These are phyloP conservation scores for Oppia nitens DNA, from an alignment of 1,140 invertebrate genomes.

Conservation along the genomic window DNA sequence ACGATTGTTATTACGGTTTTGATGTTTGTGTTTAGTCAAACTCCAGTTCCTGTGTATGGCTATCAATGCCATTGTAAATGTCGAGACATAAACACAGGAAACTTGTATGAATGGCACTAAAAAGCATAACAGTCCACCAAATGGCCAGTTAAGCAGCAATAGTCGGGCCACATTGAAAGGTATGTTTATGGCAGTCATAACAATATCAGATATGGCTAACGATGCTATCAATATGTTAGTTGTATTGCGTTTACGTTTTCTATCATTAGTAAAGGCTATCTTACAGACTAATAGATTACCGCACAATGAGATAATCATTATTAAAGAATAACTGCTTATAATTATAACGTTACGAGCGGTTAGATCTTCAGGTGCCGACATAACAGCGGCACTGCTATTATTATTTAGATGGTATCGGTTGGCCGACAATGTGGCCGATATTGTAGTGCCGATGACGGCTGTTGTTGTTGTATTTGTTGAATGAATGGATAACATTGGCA, in stretches of 20 bases:
- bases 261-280: constrained; percentile 1
- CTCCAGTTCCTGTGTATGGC: constrained; percentile 35
- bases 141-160: constrained; percentile 31
- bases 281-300: constrained; percentile 9
- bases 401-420: too few relatives aligned
- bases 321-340: constrained; percentile 1
- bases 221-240: constrained; percentile 76
- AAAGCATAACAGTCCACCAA: constrained; percentile 32
- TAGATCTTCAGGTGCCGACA: neutral
- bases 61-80: constrained; percentile 36
- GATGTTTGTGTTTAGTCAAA: constrained; percentile 20
- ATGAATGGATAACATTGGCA: too few relatives aligned
- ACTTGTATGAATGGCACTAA: constrained; percentile 33
- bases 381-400: too few relatives aligned
- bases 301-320: constrained; percentile 1
- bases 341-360: neutral
- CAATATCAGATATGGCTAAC: constrained; percentile 60
- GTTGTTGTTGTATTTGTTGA: too few relatives aligned
- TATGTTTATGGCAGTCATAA: constrained; percentile 70
- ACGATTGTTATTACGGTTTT: neutral
- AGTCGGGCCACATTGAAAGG: constrained; percentile 40
- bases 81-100: constrained; percentile 32
- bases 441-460: too few relatives aligned
- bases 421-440: too few relatives aligned
- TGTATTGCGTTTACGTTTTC: neutral